Evolutionary conservation across 1,140 invertebrate species (phyloP).

Genomic region (Temnothorax nylanderi): DNA sequence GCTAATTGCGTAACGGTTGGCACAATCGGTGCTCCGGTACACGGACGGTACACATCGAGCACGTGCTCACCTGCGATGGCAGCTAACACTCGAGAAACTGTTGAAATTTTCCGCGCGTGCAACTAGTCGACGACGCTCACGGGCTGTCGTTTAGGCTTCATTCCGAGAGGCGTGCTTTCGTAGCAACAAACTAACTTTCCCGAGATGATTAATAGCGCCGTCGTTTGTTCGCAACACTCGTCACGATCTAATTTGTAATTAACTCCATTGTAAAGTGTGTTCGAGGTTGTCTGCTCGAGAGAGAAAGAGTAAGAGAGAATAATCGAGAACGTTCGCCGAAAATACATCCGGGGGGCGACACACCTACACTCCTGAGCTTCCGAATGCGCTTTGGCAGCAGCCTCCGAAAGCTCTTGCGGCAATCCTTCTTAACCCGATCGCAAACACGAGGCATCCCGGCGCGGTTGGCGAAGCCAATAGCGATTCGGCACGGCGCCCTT

Average conservation of each 20-base stretch:
- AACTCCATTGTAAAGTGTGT: not conserved
- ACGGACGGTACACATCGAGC: slow-evolving; percentile 57
- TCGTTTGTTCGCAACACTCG: not conserved
- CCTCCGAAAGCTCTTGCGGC: slow-evolving; percentile 39
- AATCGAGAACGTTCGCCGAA: slow-evolving; percentile 19
- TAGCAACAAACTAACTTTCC: slow-evolving; percentile 2
- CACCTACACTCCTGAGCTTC: slow-evolving; percentile 35
- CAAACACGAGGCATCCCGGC: slow-evolving; percentile 34
- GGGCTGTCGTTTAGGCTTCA: slow-evolving; percentile 11
- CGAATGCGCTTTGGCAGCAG: slow-evolving; percentile 61
- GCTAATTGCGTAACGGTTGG: slow-evolving; percentile 66
- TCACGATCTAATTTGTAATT: not conserved
- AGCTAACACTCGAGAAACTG: slow-evolving; percentile 31
- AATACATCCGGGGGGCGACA: slow-evolving; percentile 39
- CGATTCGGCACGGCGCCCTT: slow-evolving; percentile 57
- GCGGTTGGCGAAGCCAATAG: slow-evolving; percentile 62
- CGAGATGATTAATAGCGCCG: not conserved
- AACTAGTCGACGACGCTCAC: not conserved
- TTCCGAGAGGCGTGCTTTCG: not conserved
- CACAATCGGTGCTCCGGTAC: slow-evolving; percentile 48
- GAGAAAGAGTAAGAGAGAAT: not conserved
- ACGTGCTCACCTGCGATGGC: slow-evolving; percentile 44
- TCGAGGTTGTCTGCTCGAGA: no score
- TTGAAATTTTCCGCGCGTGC: slow-evolving; percentile 53
- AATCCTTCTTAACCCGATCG: slow-evolving; percentile 64